These are phyloP conservation scores for Brachyalestes nurse DNA, from an alignment of 2,797 vertebrate genomes.

Conservation along the genomic window DNA sequence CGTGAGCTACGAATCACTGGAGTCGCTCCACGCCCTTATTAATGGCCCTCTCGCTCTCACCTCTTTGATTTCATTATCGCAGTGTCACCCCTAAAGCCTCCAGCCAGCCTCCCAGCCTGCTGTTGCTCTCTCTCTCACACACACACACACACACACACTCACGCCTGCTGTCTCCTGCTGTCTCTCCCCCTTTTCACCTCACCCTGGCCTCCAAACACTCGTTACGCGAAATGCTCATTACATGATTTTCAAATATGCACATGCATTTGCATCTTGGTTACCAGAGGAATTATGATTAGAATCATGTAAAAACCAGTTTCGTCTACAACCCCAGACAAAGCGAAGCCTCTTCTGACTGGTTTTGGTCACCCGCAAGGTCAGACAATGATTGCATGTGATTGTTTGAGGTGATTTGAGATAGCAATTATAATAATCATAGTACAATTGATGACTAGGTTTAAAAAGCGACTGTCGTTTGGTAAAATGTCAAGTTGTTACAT, in stretches of 20 bases:
- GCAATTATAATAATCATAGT: neutral
- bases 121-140: conserved; percentile 19
- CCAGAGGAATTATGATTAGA: conserved; percentile 34
- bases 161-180: neutral
- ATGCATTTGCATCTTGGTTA: conserved; percentile 9
- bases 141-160: conserved; percentile 29
- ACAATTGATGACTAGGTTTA: neutral
- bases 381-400: too few species aligned
- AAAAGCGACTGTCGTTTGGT: neutral
- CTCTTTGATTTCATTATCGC: conserved; percentile 64
- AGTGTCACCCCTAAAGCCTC: conserved; percentile 49
- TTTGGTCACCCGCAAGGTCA: neutral
- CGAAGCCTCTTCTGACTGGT: neutral
- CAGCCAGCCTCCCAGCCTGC: conserved; percentile 39
- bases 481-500: conserved; percentile 20
- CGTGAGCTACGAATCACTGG: conserved; percentile 69
- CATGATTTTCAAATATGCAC: conserved; percentile 34
- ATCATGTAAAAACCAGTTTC: conserved; percentile 4
- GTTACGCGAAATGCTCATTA: conserved; percentile 45
- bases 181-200: conserved; percentile 37
- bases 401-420: neutral
- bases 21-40: conserved; percentile 62
- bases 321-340: neutral
- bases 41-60: conserved; percentile 61
- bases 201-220: conserved; percentile 30